phyloP scores from a whole-genome alignment of 2,888 invertebrate species.

The Bugula neritina region DNA sequence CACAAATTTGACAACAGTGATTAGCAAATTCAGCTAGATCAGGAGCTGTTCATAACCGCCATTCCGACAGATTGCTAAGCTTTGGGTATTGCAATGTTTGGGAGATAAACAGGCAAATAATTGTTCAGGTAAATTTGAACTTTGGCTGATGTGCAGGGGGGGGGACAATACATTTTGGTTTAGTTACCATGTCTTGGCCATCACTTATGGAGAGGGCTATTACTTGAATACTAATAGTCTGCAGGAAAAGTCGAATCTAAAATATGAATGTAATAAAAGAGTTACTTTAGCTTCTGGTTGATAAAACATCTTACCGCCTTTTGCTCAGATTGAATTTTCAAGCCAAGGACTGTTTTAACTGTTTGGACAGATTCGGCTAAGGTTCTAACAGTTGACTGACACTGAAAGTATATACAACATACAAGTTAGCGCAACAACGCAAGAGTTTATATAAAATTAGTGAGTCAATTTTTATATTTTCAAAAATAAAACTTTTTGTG shows the following conservation, averaged over 20 bases:
- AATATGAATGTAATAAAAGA: not conserved
- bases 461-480: not conserved
- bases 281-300: not conserved
- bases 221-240: not conserved
- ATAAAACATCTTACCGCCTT: conserved; percentile 43
- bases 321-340: conserved; percentile 53
- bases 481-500: not conserved
- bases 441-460: conserved; percentile 1
- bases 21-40: too few species aligned
- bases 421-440: too few species aligned
- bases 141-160: too few species aligned
- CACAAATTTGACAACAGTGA: too few species aligned
- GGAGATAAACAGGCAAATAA: too few species aligned
- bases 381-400: conserved; percentile 45
- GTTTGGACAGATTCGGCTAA: conserved; percentile 52
- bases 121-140: too few species aligned
- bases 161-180: too few species aligned
- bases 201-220: not conserved
- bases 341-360: conserved; percentile 51
- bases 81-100: too few species aligned
- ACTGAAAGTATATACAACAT: conserved; percentile 34
- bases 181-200: too few species aligned
- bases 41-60: too few species aligned
- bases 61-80: too few species aligned
- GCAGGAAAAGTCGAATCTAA: not conserved